Evolutionary conservation across 2,797 vertebrate genomes (phyloP).

Genomic region (Lepilemur septentrionalis): DNA sequence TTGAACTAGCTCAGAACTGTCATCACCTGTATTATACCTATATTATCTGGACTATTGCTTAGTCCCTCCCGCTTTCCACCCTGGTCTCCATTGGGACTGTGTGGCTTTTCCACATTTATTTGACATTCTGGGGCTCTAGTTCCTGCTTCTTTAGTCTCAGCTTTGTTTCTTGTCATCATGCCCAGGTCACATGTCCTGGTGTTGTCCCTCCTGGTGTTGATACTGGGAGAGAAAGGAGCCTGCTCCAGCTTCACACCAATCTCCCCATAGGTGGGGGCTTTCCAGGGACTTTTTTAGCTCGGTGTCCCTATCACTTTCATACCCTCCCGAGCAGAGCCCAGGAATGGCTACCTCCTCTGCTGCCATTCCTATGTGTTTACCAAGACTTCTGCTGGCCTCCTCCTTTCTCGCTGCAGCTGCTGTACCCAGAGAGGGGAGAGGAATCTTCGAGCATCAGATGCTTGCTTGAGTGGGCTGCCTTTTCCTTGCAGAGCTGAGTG

Average conservation of each 20-base stretch:
- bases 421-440: background rate
- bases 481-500: constrained; percentile 32
- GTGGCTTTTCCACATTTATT: background rate
- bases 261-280: constrained; percentile 42
- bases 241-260: background rate
- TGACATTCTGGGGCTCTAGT: background rate
- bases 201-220: background rate
- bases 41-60: background rate
- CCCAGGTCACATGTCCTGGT: background rate
- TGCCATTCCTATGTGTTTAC: constrained; percentile 51
- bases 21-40: background rate
- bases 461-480: constrained; percentile 65
- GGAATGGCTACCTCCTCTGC: constrained; percentile 53
- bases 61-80: background rate
- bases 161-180: background rate
- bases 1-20: background rate
- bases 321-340: background rate
- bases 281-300: constrained; percentile 2
- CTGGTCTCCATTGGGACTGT: background rate
- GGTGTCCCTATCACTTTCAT: background rate
- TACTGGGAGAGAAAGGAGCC: background rate
- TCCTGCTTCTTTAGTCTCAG: background rate
- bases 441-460: constrained; percentile 54
- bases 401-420: constrained; percentile 64
- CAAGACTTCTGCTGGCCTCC: background rate